A percentile compares a stretch with the other conserved stretches of the same genome.
Evolutionary conservation across 2,113 vertebrate species (phyloP).

Genomic region (Aix galericulata): DNA sequence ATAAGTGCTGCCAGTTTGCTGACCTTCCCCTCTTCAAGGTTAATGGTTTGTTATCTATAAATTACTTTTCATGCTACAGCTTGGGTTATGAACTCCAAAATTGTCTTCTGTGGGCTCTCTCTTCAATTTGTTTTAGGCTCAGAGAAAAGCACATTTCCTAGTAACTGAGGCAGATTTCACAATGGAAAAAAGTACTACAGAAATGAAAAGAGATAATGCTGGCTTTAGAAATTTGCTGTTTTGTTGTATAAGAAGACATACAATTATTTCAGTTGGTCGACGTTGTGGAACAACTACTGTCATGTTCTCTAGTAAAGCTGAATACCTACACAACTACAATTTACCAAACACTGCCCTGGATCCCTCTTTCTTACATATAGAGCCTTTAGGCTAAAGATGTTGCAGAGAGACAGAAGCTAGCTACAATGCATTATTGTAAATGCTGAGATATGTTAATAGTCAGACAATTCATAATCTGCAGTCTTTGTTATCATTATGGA

Average conservation of each 20-base stretch:
- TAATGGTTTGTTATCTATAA: conserved; percentile 53
- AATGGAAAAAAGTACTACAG: neutral
- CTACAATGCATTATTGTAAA: neutral
- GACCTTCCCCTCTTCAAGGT: conserved; percentile 35
- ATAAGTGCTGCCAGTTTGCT: neutral
- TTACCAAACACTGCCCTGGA: neutral
- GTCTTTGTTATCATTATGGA: neutral
- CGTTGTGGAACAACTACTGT: neutral
- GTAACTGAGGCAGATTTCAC: neutral
- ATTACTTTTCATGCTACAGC: conserved; percentile 1
- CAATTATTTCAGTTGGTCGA: neutral
- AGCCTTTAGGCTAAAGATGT: neutral
- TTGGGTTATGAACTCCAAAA: conserved; percentile 21
- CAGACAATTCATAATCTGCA: neutral
- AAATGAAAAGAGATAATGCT: conserved; percentile 12
- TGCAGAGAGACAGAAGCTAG: neutral
- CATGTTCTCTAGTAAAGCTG: neutral
- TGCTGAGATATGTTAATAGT: conserved; percentile 3
- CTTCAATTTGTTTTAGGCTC: conserved; percentile 15
- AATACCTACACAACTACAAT: neutral
- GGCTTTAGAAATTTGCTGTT: neutral
- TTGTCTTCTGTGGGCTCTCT: neutral
- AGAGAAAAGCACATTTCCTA: neutral
- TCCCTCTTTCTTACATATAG: neutral
- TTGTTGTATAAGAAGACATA: neutral